A percentile compares a stretch with the other conserved stretches of the same genome.
These are phyloP conservation scores for Heterodera filipjevi DNA, from an alignment of 2,888 invertebrate species.

Conservation along the genomic window DNA sequence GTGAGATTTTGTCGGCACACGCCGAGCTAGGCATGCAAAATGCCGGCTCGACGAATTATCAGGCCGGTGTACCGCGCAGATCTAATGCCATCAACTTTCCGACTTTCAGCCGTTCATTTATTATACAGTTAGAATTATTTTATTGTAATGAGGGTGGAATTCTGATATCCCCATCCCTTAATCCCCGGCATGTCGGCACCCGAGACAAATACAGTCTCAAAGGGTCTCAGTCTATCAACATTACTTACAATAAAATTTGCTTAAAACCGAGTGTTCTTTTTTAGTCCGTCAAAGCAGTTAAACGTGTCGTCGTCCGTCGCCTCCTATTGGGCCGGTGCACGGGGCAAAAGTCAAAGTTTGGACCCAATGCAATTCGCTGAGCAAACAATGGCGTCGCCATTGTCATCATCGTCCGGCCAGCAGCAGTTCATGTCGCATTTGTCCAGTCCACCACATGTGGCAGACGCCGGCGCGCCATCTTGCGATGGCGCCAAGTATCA, in stretches of 20 bases:
- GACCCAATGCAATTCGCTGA: conserved; percentile 41
- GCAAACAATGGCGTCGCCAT: neutral
- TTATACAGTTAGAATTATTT: too few relatives aligned
- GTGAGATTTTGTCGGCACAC: too few relatives aligned
- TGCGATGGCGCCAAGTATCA: conserved; percentile 2
- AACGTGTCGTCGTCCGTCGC: conserved; percentile 23
- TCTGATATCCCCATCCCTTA: too few relatives aligned
- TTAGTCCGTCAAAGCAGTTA: conserved; percentile 15
- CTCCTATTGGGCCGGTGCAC: conserved; percentile 37
- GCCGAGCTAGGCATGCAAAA: too few relatives aligned
- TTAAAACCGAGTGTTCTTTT: neutral
- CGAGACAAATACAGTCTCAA: too few relatives aligned
- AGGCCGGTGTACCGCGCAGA: too few relatives aligned
- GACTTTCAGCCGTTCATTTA: too few relatives aligned
- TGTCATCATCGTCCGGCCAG: neutral
- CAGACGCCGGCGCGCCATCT: neutral
- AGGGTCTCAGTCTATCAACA: too few relatives aligned
- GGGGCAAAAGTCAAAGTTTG: conserved; percentile 48
- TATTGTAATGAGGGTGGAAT: too few relatives aligned
- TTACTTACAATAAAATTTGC: neutral
- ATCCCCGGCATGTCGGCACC: too few relatives aligned
- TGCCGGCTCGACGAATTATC: too few relatives aligned
- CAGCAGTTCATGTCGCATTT: neutral
- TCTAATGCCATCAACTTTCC: too few relatives aligned
- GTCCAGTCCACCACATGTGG: conserved; percentile 2